Evolutionary conservation across 2,888 invertebrate genomes (phyloP), one percentile per base, ranked within the genome.

Genomic region (Heterodera filipjevi): DNA sequence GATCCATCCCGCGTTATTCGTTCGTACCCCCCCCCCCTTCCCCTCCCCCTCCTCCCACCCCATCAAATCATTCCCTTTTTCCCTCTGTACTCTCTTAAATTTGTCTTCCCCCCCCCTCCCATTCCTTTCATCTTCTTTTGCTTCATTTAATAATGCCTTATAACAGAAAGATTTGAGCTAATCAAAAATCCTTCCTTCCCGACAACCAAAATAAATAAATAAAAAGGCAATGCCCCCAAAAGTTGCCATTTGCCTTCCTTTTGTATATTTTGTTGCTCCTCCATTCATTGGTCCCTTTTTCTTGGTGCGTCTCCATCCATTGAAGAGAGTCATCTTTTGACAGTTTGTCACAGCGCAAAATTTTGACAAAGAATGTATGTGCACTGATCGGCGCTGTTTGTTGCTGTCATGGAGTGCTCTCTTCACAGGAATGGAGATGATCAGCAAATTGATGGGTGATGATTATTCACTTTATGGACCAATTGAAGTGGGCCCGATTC

Each of bases 321-420:
- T 49, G 75, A 81, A 81, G 81, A 81, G 81, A 81, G 81, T 81
- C 81, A 81, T 81, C 81, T 77, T 64, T 81, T 81, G 80, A 81
- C 81, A 81, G 81, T 81, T 81, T 81, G 59, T n/a, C 30, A 22
- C n/a, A 66, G 46, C 39, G 12, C 19, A 6, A 39, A 39, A 19
- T 33, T n/a, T n/a, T 33, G 22, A 19, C 30, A 32, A 32, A 22
- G 32, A 19, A 35, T 73, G 3, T 16, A 2, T 64, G 66, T 8
- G 49, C 49, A 49, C 8, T 16, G 19, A 14, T 49, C 3, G 19
- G 19, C 49, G 19, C 10, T 27, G 27, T 39, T 39, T 59, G 71
- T 66, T 81, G 80, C 80, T 81, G 81, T 81, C 81, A 81, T 81
- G 81, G 81, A 81, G 77, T 81, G 81, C 81, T 81, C 81, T 81